These are phyloP conservation scores for Tiliqua scincoides DNA, from an alignment of 2,113 vertebrate species.

Conservation along the genomic window DNA sequence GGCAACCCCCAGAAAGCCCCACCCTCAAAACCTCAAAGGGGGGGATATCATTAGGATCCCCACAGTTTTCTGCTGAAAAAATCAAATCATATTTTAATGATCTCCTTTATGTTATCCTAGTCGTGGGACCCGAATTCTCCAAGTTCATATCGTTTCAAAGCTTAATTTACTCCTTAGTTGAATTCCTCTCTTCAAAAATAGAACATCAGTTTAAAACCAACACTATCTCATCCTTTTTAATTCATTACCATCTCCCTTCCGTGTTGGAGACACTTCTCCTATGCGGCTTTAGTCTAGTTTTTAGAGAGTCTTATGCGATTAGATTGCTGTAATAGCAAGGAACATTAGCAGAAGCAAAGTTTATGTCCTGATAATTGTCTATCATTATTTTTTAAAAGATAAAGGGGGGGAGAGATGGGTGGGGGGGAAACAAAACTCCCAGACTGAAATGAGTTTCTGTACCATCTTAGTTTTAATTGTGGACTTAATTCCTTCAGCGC, in stretches of 20 bases:
- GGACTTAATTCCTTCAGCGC: accelerated
- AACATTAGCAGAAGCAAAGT: not conserved
- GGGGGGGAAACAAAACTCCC: not conserved
- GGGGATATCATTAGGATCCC: not conserved
- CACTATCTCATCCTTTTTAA: slow-evolving; percentile 37
- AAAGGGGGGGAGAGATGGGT: not conserved
- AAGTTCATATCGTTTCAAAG: slow-evolving; percentile 13
- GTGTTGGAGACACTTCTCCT: slow-evolving; percentile 30
- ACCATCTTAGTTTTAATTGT: not conserved
- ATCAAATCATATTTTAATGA: not conserved
- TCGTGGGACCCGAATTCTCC: not conserved
- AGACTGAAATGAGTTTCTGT: not conserved
- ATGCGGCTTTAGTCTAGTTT: not conserved
- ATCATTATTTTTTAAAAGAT: not conserved
- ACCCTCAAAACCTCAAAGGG: too few species aligned
- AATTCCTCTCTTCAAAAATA: slow-evolving; percentile 33
- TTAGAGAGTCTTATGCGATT: slow-evolving; percentile 32
- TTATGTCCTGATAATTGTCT: slow-evolving; percentile 18
- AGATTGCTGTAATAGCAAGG: slow-evolving; percentile 45
- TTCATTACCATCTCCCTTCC: slow-evolving; percentile 35
- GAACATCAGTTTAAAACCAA: slow-evolving; percentile 40
- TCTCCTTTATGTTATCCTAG: not conserved
- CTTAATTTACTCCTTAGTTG: slow-evolving; percentile 22
- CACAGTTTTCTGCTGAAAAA: not conserved
- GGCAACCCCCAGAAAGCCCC: too few species aligned